phyloP scores from a whole-genome alignment of 2,888 invertebrate genomes.

The Aplocera efformata region DNA sequence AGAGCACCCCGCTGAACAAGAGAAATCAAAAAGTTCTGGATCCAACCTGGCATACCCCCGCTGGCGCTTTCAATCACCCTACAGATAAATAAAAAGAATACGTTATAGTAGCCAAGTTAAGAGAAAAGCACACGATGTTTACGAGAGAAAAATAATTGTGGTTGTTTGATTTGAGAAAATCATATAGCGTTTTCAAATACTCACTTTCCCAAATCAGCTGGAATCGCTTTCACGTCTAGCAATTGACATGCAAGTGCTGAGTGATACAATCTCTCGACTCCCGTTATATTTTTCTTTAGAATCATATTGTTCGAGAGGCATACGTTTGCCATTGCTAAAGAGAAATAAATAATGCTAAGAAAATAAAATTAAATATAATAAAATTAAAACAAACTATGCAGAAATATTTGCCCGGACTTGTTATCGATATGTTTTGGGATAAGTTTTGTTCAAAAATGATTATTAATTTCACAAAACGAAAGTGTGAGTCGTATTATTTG shows the following conservation, averaged over 20 bases:
- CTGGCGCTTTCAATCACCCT: conserved; percentile 81
- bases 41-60: conserved; percentile 84
- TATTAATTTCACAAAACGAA: too few relatives aligned
- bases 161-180: too few relatives aligned
- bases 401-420: too few relatives aligned
- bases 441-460: too few relatives aligned
- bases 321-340: conserved; percentile 35
- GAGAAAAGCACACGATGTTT: too few relatives aligned
- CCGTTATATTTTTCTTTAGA: conserved; percentile 57
- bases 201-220: conserved; percentile 83
- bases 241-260: conserved; percentile 83
- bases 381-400: too few relatives aligned
- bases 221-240: conserved; percentile 81
- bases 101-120: too few relatives aligned
- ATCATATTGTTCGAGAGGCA: conserved; percentile 46
- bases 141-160: too few relatives aligned
- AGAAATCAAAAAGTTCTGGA: conserved; percentile 82
- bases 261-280: conserved; percentile 81
- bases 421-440: too few relatives aligned
- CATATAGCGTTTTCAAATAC: not conserved
- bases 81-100: not conserved
- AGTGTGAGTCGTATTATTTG: too few relatives aligned
- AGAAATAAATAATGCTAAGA: too few relatives aligned
- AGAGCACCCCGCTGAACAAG: conserved; percentile 78
- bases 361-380: too few relatives aligned